A percentile compares a stretch with the other conserved stretches of the same genome.
Evolutionary conservation across 2,113 vertebrate species (phyloP).

Genomic region (Drymodes brunneopygia): DNA sequence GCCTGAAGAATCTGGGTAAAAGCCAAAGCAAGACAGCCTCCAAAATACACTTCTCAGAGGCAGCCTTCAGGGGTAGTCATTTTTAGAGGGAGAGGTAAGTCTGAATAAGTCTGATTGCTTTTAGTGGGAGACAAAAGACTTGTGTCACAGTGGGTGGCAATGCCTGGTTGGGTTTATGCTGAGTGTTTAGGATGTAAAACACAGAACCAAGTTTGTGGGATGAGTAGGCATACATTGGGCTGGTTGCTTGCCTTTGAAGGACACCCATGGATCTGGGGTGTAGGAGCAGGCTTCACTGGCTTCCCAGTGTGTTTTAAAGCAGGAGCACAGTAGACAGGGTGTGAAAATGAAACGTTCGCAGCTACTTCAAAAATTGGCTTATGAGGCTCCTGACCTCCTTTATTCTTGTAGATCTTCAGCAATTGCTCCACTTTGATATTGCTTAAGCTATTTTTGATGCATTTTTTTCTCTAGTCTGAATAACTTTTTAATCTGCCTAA

Average conservation of each 20-base stretch:
- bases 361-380: conserved; percentile 9
- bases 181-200: not conserved
- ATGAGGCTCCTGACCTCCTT: not conserved
- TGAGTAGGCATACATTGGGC: not conserved
- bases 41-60: not conserved
- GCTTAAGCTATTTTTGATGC: not conserved
- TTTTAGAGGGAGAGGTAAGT: not conserved
- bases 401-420: conserved; percentile 35
- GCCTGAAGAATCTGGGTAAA: not conserved
- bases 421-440: conserved; percentile 40
- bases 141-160: not conserved
- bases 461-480: not conserved
- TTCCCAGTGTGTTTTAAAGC: not conserved
- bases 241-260: not conserved
- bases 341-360: not conserved
- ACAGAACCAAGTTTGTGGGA: not conserved
- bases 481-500: conserved; percentile 16
- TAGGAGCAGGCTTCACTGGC: not conserved
- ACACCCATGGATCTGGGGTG: not conserved
- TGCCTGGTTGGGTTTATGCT: not conserved
- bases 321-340: not conserved
- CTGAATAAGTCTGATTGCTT: not conserved
- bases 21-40: not conserved
- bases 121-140: not conserved
- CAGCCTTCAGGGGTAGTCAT: not conserved